Base-by-base conservation (phyloP, 2,888 invertebrate species). In the Lordiphosa fenestrarum region DNA sequence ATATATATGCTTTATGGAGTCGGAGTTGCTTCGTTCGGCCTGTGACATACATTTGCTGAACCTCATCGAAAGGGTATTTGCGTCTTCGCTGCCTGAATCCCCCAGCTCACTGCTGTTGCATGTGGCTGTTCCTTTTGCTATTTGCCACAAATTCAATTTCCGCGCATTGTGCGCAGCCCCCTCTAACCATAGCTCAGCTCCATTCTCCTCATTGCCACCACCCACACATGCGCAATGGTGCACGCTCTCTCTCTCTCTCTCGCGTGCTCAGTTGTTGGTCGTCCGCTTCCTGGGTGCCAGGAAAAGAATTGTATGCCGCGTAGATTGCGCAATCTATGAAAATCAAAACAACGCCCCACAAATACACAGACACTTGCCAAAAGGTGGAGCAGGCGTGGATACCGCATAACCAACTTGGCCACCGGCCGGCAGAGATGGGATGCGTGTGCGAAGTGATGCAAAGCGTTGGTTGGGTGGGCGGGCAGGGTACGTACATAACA, bases 321-420 rank as follows among this genome's bases (percentile, higher is more conserved):
- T 73, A 56, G 69, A 85, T 80, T 80, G 78, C 78, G 78, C 78
- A 80, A 80, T 80, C 83, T 84, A 81, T 66, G 69, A 53, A 85
- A 77, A 80, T 83, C 78, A 80, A 80, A 80, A 80, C 78, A 80
- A 85, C 78, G 78, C 78, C 78, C 78, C 78, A 82, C 71, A 69
- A 78, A 84, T 68, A 84, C 78, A 62, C 38, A 49, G 21, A 51
- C n/a, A 42, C 25, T 15, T 35, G 3, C 23, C 33, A 21, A 37
- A 40, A 10, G 46, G 33, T 38, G 13, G 40, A 21, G 42, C 36
- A 19, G 58, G 7, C 10, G n/a, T 44, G 10, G 33, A 15, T 44
- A 33, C 37, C 49, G 46, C 68, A 63, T 61, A 62, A 52, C 70
- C 66, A 76, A 53, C 55, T 71, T 71, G 78, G 65, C 65, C 77